These are phyloP conservation scores for Amyelois transitella DNA, from an alignment of 1,140 invertebrate species.

Conservation along the genomic window DNA sequence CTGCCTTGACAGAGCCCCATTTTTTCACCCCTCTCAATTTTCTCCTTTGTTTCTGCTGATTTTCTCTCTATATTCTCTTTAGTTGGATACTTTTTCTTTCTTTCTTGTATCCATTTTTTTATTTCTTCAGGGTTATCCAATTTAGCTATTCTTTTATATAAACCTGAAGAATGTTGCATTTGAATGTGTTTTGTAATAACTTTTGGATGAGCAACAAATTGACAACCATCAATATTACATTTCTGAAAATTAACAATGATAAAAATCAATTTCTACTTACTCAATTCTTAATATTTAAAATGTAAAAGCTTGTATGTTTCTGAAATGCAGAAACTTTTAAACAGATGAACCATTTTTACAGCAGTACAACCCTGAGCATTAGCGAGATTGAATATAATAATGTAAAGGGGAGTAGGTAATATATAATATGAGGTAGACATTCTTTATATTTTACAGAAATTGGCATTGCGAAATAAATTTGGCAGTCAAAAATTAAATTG, in stretches of 20 bases:
- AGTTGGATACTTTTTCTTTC: slow-evolving; percentile 84
- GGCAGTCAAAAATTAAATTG: too few species aligned
- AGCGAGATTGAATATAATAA: too few species aligned
- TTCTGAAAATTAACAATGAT: slow-evolving; percentile 48
- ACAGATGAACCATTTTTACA: too few species aligned
- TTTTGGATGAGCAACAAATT: slow-evolving; percentile 85
- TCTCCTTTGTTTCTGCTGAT: slow-evolving; percentile 78
- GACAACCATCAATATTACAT: slow-evolving; percentile 88
- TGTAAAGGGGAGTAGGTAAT: too few species aligned
- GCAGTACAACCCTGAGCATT: too few species aligned
- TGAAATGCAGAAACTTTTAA: too few species aligned
- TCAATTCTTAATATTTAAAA: neutral
- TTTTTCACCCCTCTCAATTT: slow-evolving; percentile 80
- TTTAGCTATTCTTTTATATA: slow-evolving; percentile 84
- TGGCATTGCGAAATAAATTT: too few species aligned
- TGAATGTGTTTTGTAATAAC: slow-evolving; percentile 86
- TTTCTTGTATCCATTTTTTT: slow-evolving; percentile 85
- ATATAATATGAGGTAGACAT: too few species aligned
- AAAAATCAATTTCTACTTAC: neutral
- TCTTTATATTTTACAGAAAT: too few species aligned
- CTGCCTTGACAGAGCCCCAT: slow-evolving; percentile 65
- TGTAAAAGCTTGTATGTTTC: too few species aligned
- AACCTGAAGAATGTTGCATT: slow-evolving; percentile 86
- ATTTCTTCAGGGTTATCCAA: slow-evolving; percentile 86
- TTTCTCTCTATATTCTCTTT: slow-evolving; percentile 81